A percentile compares a stretch with the other conserved stretches of the same genome.
Conservation (phyloP, 2,113 vertebrate species). For the Paraplagusia blochii region DNA sequence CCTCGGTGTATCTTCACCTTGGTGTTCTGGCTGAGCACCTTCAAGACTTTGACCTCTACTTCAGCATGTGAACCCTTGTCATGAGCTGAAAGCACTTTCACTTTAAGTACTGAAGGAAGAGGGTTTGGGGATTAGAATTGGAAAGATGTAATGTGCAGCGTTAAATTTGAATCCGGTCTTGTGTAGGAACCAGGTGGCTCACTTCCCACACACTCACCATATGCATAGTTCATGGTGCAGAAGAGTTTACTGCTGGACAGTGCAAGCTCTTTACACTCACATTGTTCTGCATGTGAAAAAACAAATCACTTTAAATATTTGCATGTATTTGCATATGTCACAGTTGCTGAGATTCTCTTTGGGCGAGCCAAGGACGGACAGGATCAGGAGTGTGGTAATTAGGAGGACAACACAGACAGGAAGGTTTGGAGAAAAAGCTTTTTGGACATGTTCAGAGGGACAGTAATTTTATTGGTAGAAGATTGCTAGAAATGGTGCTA, state of each 20-base stretch:
- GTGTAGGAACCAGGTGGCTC: too few relatives aligned
- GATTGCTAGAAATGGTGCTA: too few relatives aligned
- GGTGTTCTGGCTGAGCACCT: slow-evolving; percentile 87
- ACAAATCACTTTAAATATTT: slow-evolving; percentile 28
- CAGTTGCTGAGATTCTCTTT: too few relatives aligned
- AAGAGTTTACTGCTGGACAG: slow-evolving; percentile 89
- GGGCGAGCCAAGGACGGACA: too few relatives aligned
- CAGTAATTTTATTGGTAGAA: too few relatives aligned
- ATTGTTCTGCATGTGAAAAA: slow-evolving; percentile 84
- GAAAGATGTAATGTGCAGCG: too few relatives aligned
- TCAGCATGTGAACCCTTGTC: slow-evolving; percentile 97
- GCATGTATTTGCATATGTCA: slow-evolving; percentile 3
- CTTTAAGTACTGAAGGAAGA: slow-evolving; percentile 83
- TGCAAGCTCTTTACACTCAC: slow-evolving; percentile 92
- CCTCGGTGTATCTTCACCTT: slow-evolving; percentile 86
- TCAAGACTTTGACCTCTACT: slow-evolving; percentile 94
- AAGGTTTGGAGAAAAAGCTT: too few relatives aligned
- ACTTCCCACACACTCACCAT: slow-evolving; percentile 79
- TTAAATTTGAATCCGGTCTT: neutral
- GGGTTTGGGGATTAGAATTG: neutral
- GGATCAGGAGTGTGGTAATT: too few relatives aligned
- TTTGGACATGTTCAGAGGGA: too few relatives aligned
- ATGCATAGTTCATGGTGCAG: slow-evolving; percentile 92
- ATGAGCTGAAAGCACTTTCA: slow-evolving; percentile 92
- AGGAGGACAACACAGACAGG: too few relatives aligned